A percentile compares a stretch with the other conserved stretches of the same genome.
Evolutionary conservation across 2,113 vertebrate species (phyloP).

Genomic region (Microcebus murinus): DNA sequence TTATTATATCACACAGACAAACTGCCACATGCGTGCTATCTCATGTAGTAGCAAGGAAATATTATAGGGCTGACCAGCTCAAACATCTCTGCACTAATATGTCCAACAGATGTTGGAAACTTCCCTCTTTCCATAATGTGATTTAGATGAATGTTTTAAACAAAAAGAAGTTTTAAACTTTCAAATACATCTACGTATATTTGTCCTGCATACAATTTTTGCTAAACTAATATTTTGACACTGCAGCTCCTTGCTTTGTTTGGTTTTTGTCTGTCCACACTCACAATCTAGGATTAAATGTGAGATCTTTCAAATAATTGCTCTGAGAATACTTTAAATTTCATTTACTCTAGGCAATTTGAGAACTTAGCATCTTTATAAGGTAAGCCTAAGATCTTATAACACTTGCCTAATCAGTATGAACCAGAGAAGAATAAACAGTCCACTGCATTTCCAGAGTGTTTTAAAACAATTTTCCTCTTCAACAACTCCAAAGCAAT

Average conservation of each 20-base stretch:
- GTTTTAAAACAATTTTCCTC: constrained; percentile 42
- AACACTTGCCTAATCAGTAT: background rate
- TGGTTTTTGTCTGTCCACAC: background rate
- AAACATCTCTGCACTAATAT: background rate
- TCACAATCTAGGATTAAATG: constrained; percentile 10
- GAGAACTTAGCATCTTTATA: constrained; percentile 36
- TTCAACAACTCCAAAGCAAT: constrained; percentile 35
- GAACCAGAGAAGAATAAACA: background rate
- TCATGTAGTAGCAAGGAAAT: constrained; percentile 22
- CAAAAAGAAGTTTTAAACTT: constrained; percentile 27
- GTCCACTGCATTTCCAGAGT: background rate
- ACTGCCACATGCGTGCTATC: background rate
- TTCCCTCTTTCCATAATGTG: constrained; percentile 24
- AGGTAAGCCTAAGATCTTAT: constrained; percentile 25
- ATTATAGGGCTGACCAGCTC: background rate
- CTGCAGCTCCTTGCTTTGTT: background rate
- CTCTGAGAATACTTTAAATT: constrained; percentile 6
- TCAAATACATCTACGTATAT: background rate
- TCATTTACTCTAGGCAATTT: constrained; percentile 43
- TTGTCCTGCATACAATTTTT: background rate
- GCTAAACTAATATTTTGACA: background rate
- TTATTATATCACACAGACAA: background rate
- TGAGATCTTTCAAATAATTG: constrained; percentile 42
- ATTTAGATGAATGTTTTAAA: constrained; percentile 5
- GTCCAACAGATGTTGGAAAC: constrained; percentile 14